phyloP scores from a whole-genome alignment of 2,888 invertebrate species.

The Netelia virgata region DNA sequence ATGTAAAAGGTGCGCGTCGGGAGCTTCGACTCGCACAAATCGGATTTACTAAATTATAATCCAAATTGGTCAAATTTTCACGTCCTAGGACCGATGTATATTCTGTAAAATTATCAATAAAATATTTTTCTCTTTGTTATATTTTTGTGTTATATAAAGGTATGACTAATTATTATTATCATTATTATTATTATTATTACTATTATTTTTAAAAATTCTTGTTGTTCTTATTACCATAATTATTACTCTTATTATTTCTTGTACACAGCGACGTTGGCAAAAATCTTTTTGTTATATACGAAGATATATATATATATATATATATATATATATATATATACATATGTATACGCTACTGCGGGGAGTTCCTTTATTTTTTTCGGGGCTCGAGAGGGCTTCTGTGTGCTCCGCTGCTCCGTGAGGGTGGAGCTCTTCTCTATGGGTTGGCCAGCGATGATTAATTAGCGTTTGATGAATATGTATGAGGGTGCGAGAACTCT shows the following conservation, averaged over 20 bases:
- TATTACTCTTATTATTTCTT: too few species aligned
- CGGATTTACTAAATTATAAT: constrained; percentile 80
- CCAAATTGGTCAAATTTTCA: constrained; percentile 74
- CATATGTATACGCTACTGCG: constrained; percentile 10
- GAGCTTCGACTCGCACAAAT: constrained; percentile 70
- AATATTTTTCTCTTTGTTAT: background rate
- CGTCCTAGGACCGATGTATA: constrained; percentile 27
- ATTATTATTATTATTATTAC: background rate
- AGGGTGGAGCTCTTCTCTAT: constrained; percentile 69
- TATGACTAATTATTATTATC: background rate
- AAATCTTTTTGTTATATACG: background rate
- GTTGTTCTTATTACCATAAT: too few species aligned
- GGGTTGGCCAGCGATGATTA: constrained; percentile 83
- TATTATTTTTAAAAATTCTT: background rate
- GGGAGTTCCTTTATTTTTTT: constrained; percentile 57
- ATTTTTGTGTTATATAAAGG: background rate
- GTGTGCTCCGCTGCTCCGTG: constrained; percentile 40
- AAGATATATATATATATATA: background rate
- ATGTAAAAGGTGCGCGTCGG: constrained; percentile 68
- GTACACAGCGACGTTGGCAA: too few species aligned
- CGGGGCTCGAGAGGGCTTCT: constrained; percentile 37
- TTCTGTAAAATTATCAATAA: background rate
- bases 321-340: background rate
- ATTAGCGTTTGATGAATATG: constrained; percentile 85
- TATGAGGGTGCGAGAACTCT: constrained; percentile 79